A percentile compares a stretch with the other conserved stretches of the same genome.
Conservation (phyloP, 1,140 invertebrate genomes). For the Caerostris darwini region DNA sequence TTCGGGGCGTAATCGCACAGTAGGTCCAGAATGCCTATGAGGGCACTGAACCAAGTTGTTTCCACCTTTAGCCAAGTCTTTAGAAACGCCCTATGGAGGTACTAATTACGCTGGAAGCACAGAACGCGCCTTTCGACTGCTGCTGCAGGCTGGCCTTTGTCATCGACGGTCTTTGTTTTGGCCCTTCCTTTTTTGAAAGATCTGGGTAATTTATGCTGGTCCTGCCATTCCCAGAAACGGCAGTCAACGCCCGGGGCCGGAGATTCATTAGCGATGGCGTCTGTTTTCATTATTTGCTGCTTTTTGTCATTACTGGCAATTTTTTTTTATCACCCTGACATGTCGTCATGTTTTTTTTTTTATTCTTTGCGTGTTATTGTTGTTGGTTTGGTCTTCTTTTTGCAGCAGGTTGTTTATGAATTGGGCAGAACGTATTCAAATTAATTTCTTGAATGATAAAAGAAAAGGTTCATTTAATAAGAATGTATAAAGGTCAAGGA, state of each 20-base stretch:
- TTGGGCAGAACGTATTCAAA: background rate
- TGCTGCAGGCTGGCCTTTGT: constrained; percentile 4
- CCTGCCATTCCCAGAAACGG: constrained; percentile 2
- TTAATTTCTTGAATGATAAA: background rate
- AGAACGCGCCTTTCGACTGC: constrained; percentile 16
- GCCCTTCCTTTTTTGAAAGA: constrained; percentile 1
- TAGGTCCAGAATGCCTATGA: constrained; percentile 18
- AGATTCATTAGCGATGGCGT: background rate
- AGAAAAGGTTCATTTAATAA: too few species aligned
- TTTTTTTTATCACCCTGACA: background rate
- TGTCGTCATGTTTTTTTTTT: background rate
- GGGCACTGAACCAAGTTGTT: constrained; percentile 40
- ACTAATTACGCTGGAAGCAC: constrained; percentile 20
- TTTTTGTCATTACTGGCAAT: background rate
- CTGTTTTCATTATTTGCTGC: background rate
- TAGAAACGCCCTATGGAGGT: constrained; percentile 43
- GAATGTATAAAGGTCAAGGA: background rate
- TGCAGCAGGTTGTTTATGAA: background rate
- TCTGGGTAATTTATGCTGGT: constrained; percentile 26
- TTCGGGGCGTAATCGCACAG: constrained; percentile 10
- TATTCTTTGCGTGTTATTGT: background rate
- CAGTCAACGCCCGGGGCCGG: constrained; percentile 10
- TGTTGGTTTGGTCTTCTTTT: background rate
- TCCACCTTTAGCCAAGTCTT: constrained; percentile 17
- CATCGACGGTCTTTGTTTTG: constrained; percentile 20